Evolutionary conservation across 2,797 vertebrate genomes (phyloP).

Genomic region (Ambastaia sidthimunki): DNA sequence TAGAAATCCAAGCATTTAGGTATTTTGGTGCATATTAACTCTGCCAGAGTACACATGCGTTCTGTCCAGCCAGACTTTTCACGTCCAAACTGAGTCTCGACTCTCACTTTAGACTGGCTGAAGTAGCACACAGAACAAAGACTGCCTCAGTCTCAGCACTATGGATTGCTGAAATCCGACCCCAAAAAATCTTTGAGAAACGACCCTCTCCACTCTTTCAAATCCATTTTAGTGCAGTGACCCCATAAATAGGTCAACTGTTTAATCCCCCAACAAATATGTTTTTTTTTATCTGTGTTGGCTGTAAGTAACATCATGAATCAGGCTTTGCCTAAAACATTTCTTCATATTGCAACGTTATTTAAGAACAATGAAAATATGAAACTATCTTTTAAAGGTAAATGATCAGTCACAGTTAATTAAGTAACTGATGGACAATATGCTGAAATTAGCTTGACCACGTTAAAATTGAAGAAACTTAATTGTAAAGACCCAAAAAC

Average conservation of each 20-base stretch:
- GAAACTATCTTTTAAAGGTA: not conserved
- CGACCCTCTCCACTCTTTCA: constrained; percentile 50
- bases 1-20: constrained; percentile 39
- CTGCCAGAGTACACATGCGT: constrained; percentile 10
- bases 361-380: not conserved
- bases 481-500: not conserved
- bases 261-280: constrained; percentile 33
- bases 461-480: not conserved
- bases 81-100: constrained; percentile 65
- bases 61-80: constrained; percentile 35
- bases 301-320: not conserved
- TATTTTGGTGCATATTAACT: constrained; percentile 49
- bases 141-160: constrained; percentile 68
- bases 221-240: constrained; percentile 45
- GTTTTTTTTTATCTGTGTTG: constrained; percentile 16
- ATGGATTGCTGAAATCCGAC: constrained; percentile 74
- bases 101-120: constrained; percentile 43
- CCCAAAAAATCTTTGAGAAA: constrained; percentile 60
- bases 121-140: constrained; percentile 60
- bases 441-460: not conserved
- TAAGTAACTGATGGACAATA: not conserved
- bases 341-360: too few relatives aligned
- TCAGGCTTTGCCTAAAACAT: not conserved
- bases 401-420: not conserved
- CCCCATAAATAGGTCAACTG: constrained; percentile 42